Conservation (phyloP, 2,888 invertebrate species). For the Rhingia campestris region DNA sequence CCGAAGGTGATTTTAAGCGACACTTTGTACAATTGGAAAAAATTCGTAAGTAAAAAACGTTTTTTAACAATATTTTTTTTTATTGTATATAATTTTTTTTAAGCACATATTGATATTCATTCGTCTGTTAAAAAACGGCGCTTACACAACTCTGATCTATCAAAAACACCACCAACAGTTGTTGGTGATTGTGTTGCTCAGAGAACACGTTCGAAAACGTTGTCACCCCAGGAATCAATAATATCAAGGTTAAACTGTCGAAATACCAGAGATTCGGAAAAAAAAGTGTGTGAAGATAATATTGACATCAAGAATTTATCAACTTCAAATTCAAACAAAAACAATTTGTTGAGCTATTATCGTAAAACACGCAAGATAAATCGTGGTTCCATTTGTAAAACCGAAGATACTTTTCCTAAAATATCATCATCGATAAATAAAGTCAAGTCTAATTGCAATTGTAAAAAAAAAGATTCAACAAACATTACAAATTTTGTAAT, state of each 20-base stretch:
- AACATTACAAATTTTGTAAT: conserved; percentile 2
- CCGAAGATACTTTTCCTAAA: conserved; percentile 19
- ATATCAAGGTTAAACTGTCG: neutral
- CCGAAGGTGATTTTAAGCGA: conserved; percentile 27
- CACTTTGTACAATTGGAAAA: conserved; percentile 10
- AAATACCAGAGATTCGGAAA: neutral
- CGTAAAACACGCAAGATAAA: conserved; percentile 81
- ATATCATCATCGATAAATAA: conserved; percentile 57
- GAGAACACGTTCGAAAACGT: conserved; percentile 81
- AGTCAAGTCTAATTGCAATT: conserved; percentile 10
- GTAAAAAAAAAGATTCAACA: conserved; percentile 17
- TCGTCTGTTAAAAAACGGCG: conserved; percentile 80
- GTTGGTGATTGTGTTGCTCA: conserved; percentile 80
- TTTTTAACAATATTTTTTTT: neutral
- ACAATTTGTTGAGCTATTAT: conserved; percentile 81
- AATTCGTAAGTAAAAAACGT: conserved; percentile 39
- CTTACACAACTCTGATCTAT: neutral
- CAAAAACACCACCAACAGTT: neutral
- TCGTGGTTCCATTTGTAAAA: conserved; percentile 75
- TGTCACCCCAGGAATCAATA: conserved; percentile 76
- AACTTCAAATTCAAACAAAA: conserved; percentile 72
- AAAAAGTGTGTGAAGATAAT: conserved; percentile 45
- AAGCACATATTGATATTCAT: conserved; percentile 76
- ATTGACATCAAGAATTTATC: conserved; percentile 18
- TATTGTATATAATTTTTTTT: conserved; percentile 17